Evolutionary conservation across 2,797 vertebrate genomes (phyloP).

Genomic region (Chelidonichthys spinosus): DNA sequence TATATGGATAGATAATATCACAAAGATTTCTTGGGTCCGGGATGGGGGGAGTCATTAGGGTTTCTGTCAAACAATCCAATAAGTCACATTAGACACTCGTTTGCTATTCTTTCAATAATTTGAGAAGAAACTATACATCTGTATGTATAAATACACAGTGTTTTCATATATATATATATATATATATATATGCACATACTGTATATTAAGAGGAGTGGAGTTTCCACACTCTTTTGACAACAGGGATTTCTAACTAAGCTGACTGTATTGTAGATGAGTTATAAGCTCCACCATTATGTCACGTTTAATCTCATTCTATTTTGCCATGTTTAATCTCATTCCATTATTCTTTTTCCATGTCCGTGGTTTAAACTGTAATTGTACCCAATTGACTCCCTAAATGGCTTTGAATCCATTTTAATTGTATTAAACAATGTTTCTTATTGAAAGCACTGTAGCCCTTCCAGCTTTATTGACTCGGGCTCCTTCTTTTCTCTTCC

Average conservation of each 20-base stretch:
- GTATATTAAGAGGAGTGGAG: conserved; percentile 3
- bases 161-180: background rate
- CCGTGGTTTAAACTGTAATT: conserved; percentile 71
- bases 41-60: conserved; percentile 25
- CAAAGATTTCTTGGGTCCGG: conserved; percentile 22
- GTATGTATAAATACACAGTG: background rate
- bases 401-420: conserved; percentile 77
- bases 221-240: conserved; percentile 46
- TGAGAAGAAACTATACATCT: conserved; percentile 10
- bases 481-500: conserved; percentile 36
- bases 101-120: background rate
- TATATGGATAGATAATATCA: conserved; percentile 21
- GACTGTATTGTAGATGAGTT: conserved; percentile 48
- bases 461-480: conserved; percentile 68
- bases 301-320: conserved; percentile 66
- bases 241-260: conserved; percentile 52
- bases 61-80: conserved; percentile 27
- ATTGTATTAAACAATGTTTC: conserved; percentile 73
- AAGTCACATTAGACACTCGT: conserved; percentile 7
- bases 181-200: background rate
- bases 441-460: conserved; percentile 66
- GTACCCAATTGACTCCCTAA: conserved; percentile 69
- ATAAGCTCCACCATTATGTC: conserved; percentile 60
- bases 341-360: conserved; percentile 62
- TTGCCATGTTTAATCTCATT: conserved; percentile 71